Base-by-base conservation (phyloP, 2,888 invertebrate genomes). In the Lepidonotus clava region DNA sequence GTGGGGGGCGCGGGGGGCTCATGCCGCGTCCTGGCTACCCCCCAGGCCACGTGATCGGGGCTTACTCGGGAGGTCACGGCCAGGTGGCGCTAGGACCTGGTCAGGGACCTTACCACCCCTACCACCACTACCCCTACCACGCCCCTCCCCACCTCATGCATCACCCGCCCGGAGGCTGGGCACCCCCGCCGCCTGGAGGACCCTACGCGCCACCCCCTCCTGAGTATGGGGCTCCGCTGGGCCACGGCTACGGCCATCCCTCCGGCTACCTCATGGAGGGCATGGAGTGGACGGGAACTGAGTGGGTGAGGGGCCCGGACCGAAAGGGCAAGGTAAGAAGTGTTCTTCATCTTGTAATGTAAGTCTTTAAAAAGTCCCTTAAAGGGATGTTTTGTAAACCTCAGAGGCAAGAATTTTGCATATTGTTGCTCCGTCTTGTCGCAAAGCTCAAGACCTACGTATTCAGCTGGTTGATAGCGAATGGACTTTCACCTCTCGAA, bases 201-300 rank as follows among this genome's bases (percentile, higher is more conserved):
- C 28, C 41, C 51, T 80, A 80, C 51, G 46, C 80, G 38, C 56
- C 56, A 8, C 71, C 71, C 21, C 71, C 71, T 6, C 71, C 71
- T 0, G 21, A 8, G 28, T 6, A 8, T 8, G 14, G 11, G 66
- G 14, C 24, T 0, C 8, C 11, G 1, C n/a, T 18, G 4, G n/a
- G 46, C 0, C 80, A 80, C 18, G 80, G 80, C 28, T 80, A 80
- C 18, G 80, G 46, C 41, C 40, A 76, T 18, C 76, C 76, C 21
- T 2, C 76, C 38, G 76, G 76, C 18, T 80, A 80, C 80, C 41
- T 46, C 4, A 1, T 46, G 32, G 80, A 46, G 18, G 80, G 80
- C 41, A 51, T 80, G 46, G 80, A 80, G 46, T 80, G 46, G 41
- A 80, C 46, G 11, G 80, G 80, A 2, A n/a, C 46, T 28, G 80